Percentiles rank a stretch among this genome's conserved stretches.
Evolutionary conservation across 92 coral and sea anemone genomes (phyloP).

Genomic region (Porites evermanni): DNA sequence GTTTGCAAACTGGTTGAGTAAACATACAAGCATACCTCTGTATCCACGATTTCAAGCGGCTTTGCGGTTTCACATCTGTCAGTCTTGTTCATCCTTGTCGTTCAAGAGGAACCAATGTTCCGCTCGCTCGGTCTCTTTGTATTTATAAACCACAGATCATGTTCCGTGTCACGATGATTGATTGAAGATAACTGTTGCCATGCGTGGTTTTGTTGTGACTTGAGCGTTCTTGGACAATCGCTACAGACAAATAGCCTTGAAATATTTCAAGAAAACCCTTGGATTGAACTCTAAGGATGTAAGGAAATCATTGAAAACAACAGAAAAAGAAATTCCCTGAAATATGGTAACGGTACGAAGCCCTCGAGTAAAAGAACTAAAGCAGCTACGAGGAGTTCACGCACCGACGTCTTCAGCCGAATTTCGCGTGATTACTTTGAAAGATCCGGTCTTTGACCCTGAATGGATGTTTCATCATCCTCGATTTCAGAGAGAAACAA

Average conservation of each 20-base stretch:
- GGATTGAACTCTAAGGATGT: not conserved
- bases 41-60: constrained; percentile 8
- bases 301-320: not conserved
- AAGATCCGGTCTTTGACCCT: constrained; percentile 35
- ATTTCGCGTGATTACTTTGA: constrained; percentile 26
- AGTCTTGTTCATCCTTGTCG: constrained; percentile 3
- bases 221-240: not conserved
- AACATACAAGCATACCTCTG: constrained; percentile 13
- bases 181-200: constrained; percentile 39
- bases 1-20: not conserved
- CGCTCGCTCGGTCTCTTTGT: constrained; percentile 17
- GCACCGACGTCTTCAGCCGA: not conserved
- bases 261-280: not conserved
- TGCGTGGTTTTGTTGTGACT: constrained; percentile 11
- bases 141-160: constrained; percentile 15
- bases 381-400: constrained; percentile 9
- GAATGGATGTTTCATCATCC: constrained; percentile 47
- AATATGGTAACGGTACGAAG: constrained; percentile 29
- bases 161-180: not conserved
- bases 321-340: not conserved
- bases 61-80: not conserved
- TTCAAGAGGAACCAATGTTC: constrained; percentile 4
- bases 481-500: constrained; percentile 32
- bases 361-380: constrained; percentile 8
- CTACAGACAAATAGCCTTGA: not conserved